Evolutionary conservation across 2,113 vertebrate species (phyloP), one percentile per base, ranked within the genome.

Genomic region (Panthera tigris): DNA sequence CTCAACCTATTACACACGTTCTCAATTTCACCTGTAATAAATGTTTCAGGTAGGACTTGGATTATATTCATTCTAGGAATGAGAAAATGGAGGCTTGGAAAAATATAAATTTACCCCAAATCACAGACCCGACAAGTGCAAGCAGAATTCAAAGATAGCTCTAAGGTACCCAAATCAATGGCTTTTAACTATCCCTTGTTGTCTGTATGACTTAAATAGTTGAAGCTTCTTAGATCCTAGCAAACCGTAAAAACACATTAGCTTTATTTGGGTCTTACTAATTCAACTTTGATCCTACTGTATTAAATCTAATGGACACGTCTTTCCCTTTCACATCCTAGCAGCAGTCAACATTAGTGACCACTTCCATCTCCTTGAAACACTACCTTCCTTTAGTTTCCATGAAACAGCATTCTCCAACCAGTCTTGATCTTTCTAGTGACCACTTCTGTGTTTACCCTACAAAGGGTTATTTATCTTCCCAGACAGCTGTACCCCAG

Each of bases 11-110:
- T 27, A 4, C 4, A 79, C 23, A 2, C 19, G 6, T 25, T 65
- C 71, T 65, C 92, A 90, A 83, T 88, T 29, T 84, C 1, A 39
- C 1, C 57, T 61, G 57, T 21, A 88, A 25, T 45, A 69, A 88
- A 4, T 36, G 1, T 68, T 84, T 2, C 25, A 81, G 33, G 13
- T n/a, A 76, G 4, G 4, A 12, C 25, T 98, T 86, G 45, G 41
- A 78, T 85, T 41, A 36, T 29, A 29, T 15, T 93, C 14, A 21
- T 73, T 63, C 89, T 71, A 52, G 33, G 95, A 23, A 87, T 74
- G 8, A 91, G 29, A 81, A 93, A 33, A 93, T 27, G 2, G 69
- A 87, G 19, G 0, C 10, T 63, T 80, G 29, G 18, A 57, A 41
- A 73, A 33, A n/a, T 33, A 45, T n/a, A 87, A 41, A 85, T 0